Evolutionary conservation across 1,140 invertebrate species (phyloP).

Genomic region (Listronotus bonariensis): DNA sequence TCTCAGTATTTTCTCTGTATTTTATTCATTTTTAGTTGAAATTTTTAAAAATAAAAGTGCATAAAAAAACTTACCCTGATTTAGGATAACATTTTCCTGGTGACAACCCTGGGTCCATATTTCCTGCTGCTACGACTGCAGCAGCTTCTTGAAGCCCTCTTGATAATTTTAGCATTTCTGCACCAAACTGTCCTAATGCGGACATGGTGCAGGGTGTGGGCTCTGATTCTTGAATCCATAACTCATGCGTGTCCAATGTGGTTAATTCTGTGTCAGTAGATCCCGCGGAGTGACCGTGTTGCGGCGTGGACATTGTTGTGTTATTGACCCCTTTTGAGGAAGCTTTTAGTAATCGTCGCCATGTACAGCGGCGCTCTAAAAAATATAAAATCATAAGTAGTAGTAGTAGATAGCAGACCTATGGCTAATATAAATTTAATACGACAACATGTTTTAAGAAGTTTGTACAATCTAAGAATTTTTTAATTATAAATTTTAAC

Average conservation of each 20-base stretch:
- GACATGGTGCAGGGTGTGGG: constrained; percentile 79
- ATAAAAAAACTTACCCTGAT: constrained; percentile 19
- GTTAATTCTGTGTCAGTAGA: constrained; percentile 82
- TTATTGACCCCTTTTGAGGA: constrained; percentile 31
- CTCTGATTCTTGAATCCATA: constrained; percentile 79
- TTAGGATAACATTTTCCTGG: constrained; percentile 10
- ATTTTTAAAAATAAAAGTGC: no score
- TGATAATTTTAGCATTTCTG: constrained; percentile 80
- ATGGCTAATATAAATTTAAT: no score
- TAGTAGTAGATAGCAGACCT: no score
- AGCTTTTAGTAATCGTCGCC: constrained; percentile 63
- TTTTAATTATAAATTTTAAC: no score
- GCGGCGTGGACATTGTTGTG: constrained; percentile 63
- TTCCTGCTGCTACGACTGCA: constrained; percentile 39
- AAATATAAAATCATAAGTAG: no score
- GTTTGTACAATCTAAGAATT: no score
- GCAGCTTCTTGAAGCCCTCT: constrained; percentile 70
- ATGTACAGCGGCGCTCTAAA: constrained; percentile 66
- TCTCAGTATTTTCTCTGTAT: no score
- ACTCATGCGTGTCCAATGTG: constrained; percentile 76
- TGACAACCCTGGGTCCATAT: constrained; percentile 15
- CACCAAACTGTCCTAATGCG: constrained; percentile 79
- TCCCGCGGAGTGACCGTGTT: constrained; percentile 71
- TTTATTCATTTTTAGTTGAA: no score
- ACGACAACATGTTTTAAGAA: no score